Evolutionary conservation across 2,797 vertebrate species (phyloP).

Genomic region (Setipinna tenuifilis): DNA sequence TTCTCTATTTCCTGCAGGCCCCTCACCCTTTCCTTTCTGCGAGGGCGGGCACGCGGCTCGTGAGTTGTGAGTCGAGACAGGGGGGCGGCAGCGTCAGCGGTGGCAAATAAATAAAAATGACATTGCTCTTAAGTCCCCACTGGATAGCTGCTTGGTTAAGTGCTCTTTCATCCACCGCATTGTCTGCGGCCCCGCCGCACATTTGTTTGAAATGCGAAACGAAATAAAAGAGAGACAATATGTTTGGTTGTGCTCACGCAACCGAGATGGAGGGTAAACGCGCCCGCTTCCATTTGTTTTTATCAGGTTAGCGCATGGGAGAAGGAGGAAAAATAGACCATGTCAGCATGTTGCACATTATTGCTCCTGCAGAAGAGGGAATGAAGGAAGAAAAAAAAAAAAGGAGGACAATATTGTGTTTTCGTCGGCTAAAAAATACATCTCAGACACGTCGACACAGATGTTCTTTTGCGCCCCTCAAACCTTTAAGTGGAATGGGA

Average conservation of each 20-base stretch:
- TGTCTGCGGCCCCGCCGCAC: slow-evolving; percentile 62
- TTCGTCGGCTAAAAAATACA: slow-evolving; percentile 7
- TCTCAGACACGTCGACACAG: slow-evolving; percentile 16
- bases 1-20: not conserved
- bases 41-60: not conserved
- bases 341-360: slow-evolving; percentile 28
- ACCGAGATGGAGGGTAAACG: slow-evolving; percentile 29
- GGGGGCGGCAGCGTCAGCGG: not conserved
- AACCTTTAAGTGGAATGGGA: slow-evolving; percentile 30
- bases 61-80: too few relatives aligned
- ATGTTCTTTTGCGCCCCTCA: slow-evolving; percentile 25
- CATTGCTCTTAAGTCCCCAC: slow-evolving; percentile 62
- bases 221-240: slow-evolving; percentile 36
- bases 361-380: slow-evolving; percentile 24
- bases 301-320: slow-evolving; percentile 55
- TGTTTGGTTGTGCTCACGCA: slow-evolving; percentile 45
- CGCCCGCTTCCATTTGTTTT: slow-evolving; percentile 58
- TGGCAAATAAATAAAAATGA: slow-evolving; percentile 72
- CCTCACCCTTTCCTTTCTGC: not conserved
- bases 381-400: not conserved
- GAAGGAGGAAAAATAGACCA: slow-evolving; percentile 17
- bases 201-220: slow-evolving; percentile 65
- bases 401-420: slow-evolving; percentile 27
- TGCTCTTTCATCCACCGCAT: slow-evolving; percentile 67
- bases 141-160: slow-evolving; percentile 74